These are phyloP conservation scores for Erythrocebus patas DNA, from an alignment of 2,113 vertebrate species.

Conservation along the genomic window DNA sequence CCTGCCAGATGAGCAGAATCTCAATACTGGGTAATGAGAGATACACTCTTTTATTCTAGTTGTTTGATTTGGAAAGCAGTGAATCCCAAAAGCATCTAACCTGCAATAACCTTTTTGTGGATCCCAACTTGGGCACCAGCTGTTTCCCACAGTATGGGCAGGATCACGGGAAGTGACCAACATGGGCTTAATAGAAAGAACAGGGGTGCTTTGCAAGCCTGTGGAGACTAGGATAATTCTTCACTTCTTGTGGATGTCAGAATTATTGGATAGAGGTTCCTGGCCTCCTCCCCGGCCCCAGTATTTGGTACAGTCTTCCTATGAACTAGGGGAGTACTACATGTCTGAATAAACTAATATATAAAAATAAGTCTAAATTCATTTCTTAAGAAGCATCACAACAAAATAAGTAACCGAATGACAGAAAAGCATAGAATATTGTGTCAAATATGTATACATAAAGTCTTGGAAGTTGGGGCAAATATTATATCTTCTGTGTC, in stretches of 20 bases:
- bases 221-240: neutral
- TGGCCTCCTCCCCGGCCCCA: neutral
- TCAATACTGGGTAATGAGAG: neutral
- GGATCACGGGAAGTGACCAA: neutral
- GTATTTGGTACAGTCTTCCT: neutral
- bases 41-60: neutral
- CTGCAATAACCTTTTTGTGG: neutral
- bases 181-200: neutral
- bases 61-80: neutral
- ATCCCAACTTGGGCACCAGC: neutral
- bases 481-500: neutral
- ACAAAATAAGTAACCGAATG: neutral
- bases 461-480: neutral
- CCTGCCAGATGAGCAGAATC: neutral
- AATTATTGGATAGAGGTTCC: neutral
- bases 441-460: neutral
- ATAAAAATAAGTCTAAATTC: neutral
- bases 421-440: neutral
- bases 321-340: neutral
- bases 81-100: no score
- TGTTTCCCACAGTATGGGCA: no score
- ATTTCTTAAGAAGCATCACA: neutral
- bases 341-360: neutral
- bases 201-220: neutral
- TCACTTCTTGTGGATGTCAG: neutral